Conservation (phyloP, 2,888 invertebrate species). For the Ischnura elegans region DNA sequence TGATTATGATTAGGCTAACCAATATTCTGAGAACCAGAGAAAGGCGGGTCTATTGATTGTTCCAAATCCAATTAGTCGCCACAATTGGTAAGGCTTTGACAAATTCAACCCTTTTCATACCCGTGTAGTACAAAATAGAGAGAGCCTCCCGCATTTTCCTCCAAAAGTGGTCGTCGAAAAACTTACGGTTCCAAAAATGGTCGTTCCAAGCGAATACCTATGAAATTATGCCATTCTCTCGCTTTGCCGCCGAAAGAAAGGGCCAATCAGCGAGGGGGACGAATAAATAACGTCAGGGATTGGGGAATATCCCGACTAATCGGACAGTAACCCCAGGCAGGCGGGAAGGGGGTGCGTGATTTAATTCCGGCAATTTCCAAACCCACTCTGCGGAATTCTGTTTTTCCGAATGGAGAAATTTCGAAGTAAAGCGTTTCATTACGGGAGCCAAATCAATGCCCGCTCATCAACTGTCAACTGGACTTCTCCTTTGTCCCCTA, state of each 20-base stretch:
- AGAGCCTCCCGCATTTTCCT: too few species aligned
- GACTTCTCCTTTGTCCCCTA: not conserved
- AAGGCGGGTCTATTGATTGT: too few species aligned
- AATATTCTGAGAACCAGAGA: too few species aligned
- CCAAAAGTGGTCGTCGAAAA: too few species aligned
- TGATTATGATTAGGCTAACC: too few species aligned
- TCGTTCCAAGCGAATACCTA: not conserved
- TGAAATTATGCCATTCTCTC: not conserved
- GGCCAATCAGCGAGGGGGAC: not conserved
- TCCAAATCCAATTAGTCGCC: too few species aligned
- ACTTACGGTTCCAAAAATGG: not conserved
- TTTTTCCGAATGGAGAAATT: not conserved
- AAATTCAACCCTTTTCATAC: too few species aligned
- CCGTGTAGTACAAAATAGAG: too few species aligned
- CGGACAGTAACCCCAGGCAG: not conserved
- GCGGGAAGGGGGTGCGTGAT: not conserved
- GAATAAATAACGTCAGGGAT: not conserved
- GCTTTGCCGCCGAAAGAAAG: not conserved
- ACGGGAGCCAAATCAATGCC: not conserved
- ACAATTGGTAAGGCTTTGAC: too few species aligned
- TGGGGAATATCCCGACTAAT: not conserved
- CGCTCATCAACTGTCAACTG: not conserved
- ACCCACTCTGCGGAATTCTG: not conserved
- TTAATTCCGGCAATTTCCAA: not conserved
- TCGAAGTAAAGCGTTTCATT: not conserved